phyloP scores from a whole-genome alignment of 2,888 invertebrate species.

The Eurois occulta region DNA sequence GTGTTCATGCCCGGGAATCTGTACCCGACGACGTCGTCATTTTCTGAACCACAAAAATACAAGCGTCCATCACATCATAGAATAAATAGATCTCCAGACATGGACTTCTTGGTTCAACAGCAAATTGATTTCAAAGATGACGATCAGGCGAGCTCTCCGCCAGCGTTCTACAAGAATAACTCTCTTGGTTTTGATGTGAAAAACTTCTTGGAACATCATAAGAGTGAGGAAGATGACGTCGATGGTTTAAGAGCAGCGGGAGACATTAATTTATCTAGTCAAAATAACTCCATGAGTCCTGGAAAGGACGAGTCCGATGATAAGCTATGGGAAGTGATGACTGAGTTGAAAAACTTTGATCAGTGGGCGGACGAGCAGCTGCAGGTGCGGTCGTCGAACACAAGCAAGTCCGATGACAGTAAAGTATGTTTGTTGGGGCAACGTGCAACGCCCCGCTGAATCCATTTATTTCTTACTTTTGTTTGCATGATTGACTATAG shows the following conservation, averaged over 20 bases:
- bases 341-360: conserved; percentile 84
- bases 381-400: conserved; percentile 75
- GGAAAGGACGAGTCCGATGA: conserved; percentile 77
- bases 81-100: conserved; percentile 74
- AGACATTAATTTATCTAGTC: conserved; percentile 77
- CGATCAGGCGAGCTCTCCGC: conserved; percentile 76
- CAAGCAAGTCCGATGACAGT: conserved; percentile 83
- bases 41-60: conserved; percentile 77
- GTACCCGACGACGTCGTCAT: conserved; percentile 75
- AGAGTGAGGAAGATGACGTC: conserved; percentile 74
- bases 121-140: conserved; percentile 84
- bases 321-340: conserved; percentile 86
- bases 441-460: conserved; percentile 38
- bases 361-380: conserved; percentile 87
- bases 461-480: conserved; percentile 46
- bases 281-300: conserved; percentile 67
- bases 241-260: conserved; percentile 75
- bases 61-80: conserved; percentile 71
- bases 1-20: conserved; percentile 87
- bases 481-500: conserved; percentile 55
- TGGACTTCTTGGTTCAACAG: conserved; percentile 77
- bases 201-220: conserved; percentile 76
- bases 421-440: conserved; percentile 75
- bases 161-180: conserved; percentile 83
- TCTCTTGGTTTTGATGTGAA: conserved; percentile 81